Evolutionary conservation across 1,140 invertebrate species (phyloP).

Genomic region (Mylabris phalerata): DNA sequence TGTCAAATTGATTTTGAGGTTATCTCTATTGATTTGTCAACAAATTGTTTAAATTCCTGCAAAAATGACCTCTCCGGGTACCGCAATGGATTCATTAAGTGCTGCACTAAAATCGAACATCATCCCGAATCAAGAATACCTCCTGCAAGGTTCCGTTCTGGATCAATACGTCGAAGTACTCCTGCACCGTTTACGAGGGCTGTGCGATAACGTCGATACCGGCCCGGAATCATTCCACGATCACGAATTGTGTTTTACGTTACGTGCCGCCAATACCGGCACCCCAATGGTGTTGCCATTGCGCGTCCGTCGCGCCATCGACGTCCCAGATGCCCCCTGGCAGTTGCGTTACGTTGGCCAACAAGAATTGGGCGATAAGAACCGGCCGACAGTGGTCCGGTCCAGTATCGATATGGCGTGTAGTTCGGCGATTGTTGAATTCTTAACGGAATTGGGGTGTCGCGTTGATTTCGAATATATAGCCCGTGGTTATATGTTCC

Average conservation of each 20-base stretch:
- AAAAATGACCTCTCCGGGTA: conserved; percentile 46
- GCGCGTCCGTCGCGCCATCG: conserved; percentile 68
- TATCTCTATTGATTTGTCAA: too few relatives aligned
- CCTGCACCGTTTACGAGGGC: conserved; percentile 79
- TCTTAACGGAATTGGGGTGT: conserved; percentile 86
- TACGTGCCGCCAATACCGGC: conserved; percentile 55
- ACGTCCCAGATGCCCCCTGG: conserved; percentile 72
- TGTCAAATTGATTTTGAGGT: too few relatives aligned
- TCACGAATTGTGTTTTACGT: conserved; percentile 78
- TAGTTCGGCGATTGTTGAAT: conserved; percentile 82
- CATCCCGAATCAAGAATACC: conserved; percentile 83
- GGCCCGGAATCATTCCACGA: conserved; percentile 88
- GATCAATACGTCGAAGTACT: conserved; percentile 90
- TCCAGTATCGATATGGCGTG: conserved; percentile 89
- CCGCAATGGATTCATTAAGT: conserved; percentile 69
- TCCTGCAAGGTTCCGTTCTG: conserved; percentile 85
- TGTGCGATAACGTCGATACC: conserved; percentile 91
- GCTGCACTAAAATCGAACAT: conserved; percentile 75
- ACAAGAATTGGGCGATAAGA: conserved; percentile 82
- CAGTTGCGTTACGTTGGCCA: conserved; percentile 87
- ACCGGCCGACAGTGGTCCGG: conserved; percentile 79
- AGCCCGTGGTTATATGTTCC: conserved; percentile 89
- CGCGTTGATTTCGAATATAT: conserved; percentile 90
- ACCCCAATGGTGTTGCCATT: conserved; percentile 45
- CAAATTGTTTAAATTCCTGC: background rate